phyloP scores from a whole-genome alignment of 2,888 invertebrate species.

The Salticus scenicus region DNA sequence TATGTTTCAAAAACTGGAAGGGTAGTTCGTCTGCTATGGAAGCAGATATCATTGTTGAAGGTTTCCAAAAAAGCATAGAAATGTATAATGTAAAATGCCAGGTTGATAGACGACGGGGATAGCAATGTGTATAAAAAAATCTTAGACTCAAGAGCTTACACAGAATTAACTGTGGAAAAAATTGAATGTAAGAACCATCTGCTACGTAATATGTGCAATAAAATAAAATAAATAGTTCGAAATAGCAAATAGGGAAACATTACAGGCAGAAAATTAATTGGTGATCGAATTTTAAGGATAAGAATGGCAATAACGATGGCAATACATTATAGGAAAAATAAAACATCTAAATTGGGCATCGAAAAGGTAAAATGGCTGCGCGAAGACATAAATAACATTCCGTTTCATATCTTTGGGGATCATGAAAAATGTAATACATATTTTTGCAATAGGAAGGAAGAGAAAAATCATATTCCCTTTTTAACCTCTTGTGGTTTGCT shows the following conservation, averaged over 20 bases:
- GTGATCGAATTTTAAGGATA: background rate
- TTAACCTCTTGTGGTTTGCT: background rate
- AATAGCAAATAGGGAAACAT: background rate
- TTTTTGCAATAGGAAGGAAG: background rate
- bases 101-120: too few relatives aligned
- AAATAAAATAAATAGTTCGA: background rate
- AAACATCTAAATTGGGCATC: background rate
- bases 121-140: background rate
- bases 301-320: background rate
- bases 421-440: background rate
- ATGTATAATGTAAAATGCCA: conserved; percentile 64
- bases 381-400: background rate
- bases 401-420: background rate
- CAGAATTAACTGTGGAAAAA: background rate
- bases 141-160: background rate
- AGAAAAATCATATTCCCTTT: background rate
- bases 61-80: conserved; percentile 61
- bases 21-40: conserved; percentile 70
- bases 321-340: background rate
- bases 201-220: too few relatives aligned
- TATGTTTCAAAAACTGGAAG: conserved; percentile 68
- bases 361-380: background rate
- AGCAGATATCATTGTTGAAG: conserved; percentile 64
- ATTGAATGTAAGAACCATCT: background rate
- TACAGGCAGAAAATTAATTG: background rate